Evolutionary conservation across 2,888 invertebrate genomes (phyloP), one percentile per base, ranked within the genome.

Genomic region (Neria commutata): DNA sequence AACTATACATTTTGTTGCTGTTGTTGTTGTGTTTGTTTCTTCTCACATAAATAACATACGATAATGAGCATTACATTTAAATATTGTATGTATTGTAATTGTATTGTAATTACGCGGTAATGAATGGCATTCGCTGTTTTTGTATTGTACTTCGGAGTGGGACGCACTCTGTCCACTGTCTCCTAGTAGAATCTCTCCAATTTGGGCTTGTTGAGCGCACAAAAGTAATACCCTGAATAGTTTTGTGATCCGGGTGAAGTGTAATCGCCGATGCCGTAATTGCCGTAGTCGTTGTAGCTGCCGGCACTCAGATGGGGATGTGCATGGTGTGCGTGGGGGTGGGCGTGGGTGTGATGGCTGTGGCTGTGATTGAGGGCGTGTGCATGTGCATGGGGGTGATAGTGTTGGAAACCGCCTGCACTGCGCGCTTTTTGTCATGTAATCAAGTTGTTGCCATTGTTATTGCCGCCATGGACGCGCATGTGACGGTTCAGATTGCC

Each of bases 401-500:
- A 79, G 65, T 79, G 79, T 56, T 79, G 79, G 68, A 79, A 80
- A 65, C 77, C 78, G 72, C 77, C 77, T 67, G 75, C 79, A 75
- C 75, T 75, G 62, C 79, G 78, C 56, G 77, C 74, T 69, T 80
- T 79, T 77, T 86, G 87, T 87, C 87, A 88, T 83, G 87, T 87
- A 69, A 87, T 82, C 76, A 87, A 82, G 42, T 84, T 83, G 54
- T 63, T 61, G 47, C 56, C 57, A 58, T 69, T 76, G 63, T 71
- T 74, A 78, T 86, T 87, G 70, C 87, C 87, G 33, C 92, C 91
- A 78, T 99, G 99, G 3, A 99, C 98, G 70, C 98, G 87, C 98
- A 98, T 98, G 83, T 99, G 99, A 73, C 99, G 88, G 84, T 99
- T 99, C 62, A 99, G 86, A 83, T 99, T 99, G 59, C 99, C 99